A percentile compares a stretch with the other conserved stretches of the same genome.
Conservation (phyloP, 2,113 vertebrate genomes). For the Siniperca knerii region DNA sequence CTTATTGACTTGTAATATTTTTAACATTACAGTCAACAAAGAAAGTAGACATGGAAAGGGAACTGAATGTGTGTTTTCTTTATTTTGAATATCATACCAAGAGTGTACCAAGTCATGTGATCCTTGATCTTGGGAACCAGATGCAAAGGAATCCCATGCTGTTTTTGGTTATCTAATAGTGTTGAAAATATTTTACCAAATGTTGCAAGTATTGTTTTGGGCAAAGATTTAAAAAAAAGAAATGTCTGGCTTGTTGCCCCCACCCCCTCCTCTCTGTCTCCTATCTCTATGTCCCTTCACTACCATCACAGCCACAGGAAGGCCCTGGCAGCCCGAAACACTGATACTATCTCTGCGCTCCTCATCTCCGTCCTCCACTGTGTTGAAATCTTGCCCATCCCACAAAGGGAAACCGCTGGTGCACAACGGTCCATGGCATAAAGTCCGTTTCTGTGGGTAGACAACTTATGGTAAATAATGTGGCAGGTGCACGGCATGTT, state of each 20-base stretch:
- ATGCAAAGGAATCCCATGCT: background rate
- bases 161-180: slow-evolving; percentile 3
- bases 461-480: slow-evolving; percentile 62
- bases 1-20: background rate
- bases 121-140: background rate
- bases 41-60: background rate
- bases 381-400: slow-evolving; percentile 86
- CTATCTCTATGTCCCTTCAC: slow-evolving; percentile 78
- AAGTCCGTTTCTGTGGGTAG: slow-evolving; percentile 80
- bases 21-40: background rate
- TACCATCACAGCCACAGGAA: slow-evolving; percentile 86
- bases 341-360: slow-evolving; percentile 85
- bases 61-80: background rate
- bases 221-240: slow-evolving; percentile 18
- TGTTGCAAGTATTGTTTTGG: slow-evolving; percentile 18
- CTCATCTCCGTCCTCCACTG: slow-evolving; percentile 79
- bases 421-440: slow-evolving; percentile 76
- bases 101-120: background rate
- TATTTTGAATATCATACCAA: background rate
- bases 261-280: slow-evolving; percentile 42
- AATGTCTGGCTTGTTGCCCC: slow-evolving; percentile 45
- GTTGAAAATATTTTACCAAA: background rate
- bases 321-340: slow-evolving; percentile 75
- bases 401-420: slow-evolving; percentile 82
- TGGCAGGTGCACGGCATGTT: slow-evolving; percentile 57